Evolutionary conservation across 2,888 invertebrate species (phyloP).

Genomic region (Mimas tiliae): DNA sequence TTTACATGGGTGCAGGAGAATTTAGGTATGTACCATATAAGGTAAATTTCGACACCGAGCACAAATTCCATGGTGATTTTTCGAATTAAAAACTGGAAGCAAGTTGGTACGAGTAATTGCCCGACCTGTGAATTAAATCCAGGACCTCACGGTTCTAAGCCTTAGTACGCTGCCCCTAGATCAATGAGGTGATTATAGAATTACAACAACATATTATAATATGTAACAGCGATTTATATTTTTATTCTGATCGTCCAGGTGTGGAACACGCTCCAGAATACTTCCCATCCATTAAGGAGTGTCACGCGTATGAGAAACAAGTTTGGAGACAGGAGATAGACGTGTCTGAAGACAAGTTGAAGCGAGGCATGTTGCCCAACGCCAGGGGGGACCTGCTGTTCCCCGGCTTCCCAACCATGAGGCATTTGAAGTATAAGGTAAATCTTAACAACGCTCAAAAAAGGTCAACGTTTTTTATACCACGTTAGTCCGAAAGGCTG

Average conservation of each 20-base stretch:
- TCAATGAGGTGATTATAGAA: no score
- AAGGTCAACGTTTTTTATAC: no score
- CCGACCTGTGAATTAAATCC: no score
- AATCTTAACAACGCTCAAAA: conserved; percentile 50
- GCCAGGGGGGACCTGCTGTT: conserved; percentile 89
- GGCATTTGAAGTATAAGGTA: conserved; percentile 92
- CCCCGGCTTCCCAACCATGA: conserved; percentile 97
- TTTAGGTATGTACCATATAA: conserved; percentile 72
- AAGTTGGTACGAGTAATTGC: no score
- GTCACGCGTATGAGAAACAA: conserved; percentile 80
- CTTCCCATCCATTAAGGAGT: conserved; percentile 85
- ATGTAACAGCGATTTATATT: no score
- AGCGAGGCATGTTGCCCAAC: conserved; percentile 89
- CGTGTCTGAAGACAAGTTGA: conserved; percentile 83
- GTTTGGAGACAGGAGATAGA: conserved; percentile 85
- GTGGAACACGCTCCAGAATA: conserved; percentile 84
- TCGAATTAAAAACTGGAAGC: no score
- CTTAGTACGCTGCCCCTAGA: no score
- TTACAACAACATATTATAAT: no score
- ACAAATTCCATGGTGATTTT: no score
- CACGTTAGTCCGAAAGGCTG: no score
- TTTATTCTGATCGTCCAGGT: conserved; percentile 45
- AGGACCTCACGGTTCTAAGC: no score
- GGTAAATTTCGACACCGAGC: not conserved
- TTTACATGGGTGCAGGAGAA: conserved; percentile 87